Evolutionary conservation across 2,113 vertebrate genomes (phyloP).

Genomic region (Leptocoma aspasia): DNA sequence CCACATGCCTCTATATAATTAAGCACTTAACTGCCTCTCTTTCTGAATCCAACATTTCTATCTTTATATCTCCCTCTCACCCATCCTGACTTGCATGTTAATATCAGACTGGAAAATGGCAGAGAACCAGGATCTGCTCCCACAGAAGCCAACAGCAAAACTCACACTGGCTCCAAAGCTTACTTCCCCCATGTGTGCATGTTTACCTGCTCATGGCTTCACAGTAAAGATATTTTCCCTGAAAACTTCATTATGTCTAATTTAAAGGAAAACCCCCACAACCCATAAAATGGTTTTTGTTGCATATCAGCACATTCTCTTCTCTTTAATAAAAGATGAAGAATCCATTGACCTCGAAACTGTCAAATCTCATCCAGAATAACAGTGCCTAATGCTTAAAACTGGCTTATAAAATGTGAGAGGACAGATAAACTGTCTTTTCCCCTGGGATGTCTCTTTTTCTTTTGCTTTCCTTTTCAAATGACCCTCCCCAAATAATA

Average conservation of each 20-base stretch:
- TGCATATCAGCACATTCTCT: not conserved
- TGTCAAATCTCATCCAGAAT: conserved; percentile 52
- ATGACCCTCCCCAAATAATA: conserved; percentile 66
- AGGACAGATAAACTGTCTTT: conserved; percentile 69
- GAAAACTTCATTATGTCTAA: not conserved
- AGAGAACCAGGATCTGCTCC: not conserved
- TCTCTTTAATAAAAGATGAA: conserved; percentile 43
- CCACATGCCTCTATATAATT: conserved; percentile 57
- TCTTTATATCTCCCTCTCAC: not conserved
- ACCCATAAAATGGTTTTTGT: conserved; percentile 7
- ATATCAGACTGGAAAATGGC: conserved; percentile 20
- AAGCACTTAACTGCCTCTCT: conserved; percentile 49
- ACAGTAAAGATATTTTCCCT: conserved; percentile 5
- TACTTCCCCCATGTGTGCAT: not conserved
- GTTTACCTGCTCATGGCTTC: not conserved
- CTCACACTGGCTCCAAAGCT: not conserved
- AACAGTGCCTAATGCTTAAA: conserved; percentile 44
- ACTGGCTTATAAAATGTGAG: conserved; percentile 61
- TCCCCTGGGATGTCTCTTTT: conserved; percentile 67
- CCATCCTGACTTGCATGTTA: conserved; percentile 70
- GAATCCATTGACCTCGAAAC: conserved; percentile 32
- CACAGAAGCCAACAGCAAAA: not conserved
- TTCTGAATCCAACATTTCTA: conserved; percentile 43
- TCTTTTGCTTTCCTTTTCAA: conserved; percentile 54
- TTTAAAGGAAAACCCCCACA: not conserved